Conservation (phyloP, 2,113 vertebrate genomes). For the Potamarius usumacintae region DNA sequence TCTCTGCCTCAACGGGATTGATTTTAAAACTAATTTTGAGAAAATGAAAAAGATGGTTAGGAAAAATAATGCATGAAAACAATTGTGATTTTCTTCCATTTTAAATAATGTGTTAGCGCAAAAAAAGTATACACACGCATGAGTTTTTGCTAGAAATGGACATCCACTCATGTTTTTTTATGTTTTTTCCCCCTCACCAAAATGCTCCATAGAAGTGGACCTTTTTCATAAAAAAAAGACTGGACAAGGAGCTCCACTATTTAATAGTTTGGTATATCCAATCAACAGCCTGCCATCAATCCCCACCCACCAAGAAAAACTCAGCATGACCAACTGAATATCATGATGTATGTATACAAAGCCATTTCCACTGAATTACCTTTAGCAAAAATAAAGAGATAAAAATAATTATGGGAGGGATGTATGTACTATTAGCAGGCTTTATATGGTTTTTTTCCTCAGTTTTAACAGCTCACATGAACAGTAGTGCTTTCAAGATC, state of each 20-base stretch:
- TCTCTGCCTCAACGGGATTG: conserved; percentile 67
- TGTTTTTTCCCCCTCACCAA: neutral
- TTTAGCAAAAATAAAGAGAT: neutral
- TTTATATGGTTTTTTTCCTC: neutral
- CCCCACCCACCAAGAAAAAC: conserved; percentile 29
- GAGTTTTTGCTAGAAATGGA: conserved; percentile 78
- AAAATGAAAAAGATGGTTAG: neutral
- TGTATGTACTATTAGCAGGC: neutral
- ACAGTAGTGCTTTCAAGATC: neutral
- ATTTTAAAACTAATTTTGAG: conserved; percentile 68
- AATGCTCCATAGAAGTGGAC: neutral
- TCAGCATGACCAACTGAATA: neutral
- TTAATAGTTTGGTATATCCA: conserved; percentile 38
- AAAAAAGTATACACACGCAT: conserved; percentile 74
- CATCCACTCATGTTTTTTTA: conserved; percentile 83
- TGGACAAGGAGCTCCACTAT: neutral
- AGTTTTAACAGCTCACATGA: neutral
- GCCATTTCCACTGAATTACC: neutral
- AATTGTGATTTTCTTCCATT: neutral
- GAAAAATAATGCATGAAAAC: neutral
- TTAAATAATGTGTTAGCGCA: neutral
- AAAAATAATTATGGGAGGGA: neutral
- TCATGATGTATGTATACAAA: neutral
- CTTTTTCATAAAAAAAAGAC: neutral
- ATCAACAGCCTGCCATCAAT: conserved; percentile 35